Percentiles rank a stretch among this genome's conserved stretches.
phyloP scores from a whole-genome alignment of 2,113 vertebrate genomes.

The Gymnorhina tibicen region DNA sequence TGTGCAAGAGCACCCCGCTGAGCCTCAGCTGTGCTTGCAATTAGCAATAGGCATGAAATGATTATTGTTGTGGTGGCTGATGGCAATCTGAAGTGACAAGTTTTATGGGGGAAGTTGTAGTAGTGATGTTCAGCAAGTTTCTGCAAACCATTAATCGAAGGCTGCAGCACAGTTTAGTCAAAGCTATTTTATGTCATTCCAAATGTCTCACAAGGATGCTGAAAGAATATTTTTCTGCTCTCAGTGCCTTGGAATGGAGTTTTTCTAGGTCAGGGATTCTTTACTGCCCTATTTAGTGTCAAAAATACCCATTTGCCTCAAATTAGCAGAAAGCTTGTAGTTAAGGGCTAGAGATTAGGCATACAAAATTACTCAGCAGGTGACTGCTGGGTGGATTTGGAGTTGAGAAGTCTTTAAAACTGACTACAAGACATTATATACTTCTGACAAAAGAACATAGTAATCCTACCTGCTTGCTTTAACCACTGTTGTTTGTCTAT shows the following conservation, averaged over 20 bases:
- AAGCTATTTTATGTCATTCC: conserved; percentile 69
- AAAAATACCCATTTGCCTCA: conserved; percentile 83
- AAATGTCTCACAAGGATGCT: conserved; percentile 71
- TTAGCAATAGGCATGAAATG: conserved; percentile 99
- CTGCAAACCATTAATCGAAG: conserved; percentile 66
- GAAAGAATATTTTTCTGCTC: conserved; percentile 78
- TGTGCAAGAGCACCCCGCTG: conserved; percentile 90
- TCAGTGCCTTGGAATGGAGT: conserved; percentile 70
- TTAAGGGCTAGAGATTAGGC: conserved; percentile 85
- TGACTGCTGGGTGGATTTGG: conserved; percentile 79
- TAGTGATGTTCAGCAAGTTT: conserved; percentile 77
- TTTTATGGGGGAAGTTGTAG: conserved; percentile 87
- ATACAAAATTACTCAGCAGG: conserved; percentile 86
- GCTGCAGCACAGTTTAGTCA: conserved; percentile 62
- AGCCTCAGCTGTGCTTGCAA: conserved; percentile 99
- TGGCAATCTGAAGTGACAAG: conserved; percentile 97
- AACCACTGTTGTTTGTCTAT: conserved; percentile 90
- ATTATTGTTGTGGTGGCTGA: conserved; percentile 96
- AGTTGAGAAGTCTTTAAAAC: conserved; percentile 96
- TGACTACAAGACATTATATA: conserved; percentile 96
- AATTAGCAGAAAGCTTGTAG: conserved; percentile 81
- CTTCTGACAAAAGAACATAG: conserved; percentile 90
- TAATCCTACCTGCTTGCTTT: conserved; percentile 99
- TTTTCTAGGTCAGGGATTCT: conserved; percentile 81
- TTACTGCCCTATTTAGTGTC: conserved; percentile 78